Evolutionary conservation across 2,113 vertebrate genomes (phyloP).

Genomic region (Rhabdornis inornatus): DNA sequence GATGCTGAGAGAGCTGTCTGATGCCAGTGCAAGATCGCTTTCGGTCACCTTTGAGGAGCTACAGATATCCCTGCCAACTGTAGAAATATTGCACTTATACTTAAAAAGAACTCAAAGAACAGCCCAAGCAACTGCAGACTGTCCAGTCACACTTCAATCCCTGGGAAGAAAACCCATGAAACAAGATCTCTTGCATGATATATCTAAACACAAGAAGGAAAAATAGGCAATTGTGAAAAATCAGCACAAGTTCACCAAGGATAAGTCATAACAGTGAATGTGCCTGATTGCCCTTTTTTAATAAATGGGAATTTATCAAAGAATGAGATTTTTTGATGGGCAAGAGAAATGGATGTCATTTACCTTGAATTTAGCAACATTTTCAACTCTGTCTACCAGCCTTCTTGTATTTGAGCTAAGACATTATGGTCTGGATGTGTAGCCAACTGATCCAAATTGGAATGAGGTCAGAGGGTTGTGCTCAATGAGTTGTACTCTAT

Average conservation of each 20-base stretch:
- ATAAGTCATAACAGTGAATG: background rate
- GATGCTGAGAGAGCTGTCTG: background rate
- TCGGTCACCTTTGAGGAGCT: background rate
- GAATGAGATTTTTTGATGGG: background rate
- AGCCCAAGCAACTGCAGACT: background rate
- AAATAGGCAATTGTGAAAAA: background rate
- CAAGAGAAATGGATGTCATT: background rate
- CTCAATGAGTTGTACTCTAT: background rate
- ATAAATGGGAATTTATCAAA: background rate
- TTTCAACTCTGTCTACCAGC: background rate
- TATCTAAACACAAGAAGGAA: background rate
- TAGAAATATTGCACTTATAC: background rate
- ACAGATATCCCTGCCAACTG: background rate
- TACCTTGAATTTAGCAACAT: background rate
- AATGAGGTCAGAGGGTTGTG: background rate
- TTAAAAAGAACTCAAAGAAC: background rate
- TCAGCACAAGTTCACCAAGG: background rate
- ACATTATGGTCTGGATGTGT: background rate
- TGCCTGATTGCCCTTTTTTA: background rate
- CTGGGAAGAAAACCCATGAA: background rate
- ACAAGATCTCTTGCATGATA: background rate
- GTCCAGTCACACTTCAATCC: background rate
- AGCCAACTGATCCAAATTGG: background rate
- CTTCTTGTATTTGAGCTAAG: background rate
- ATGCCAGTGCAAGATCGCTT: background rate